phyloP scores from a whole-genome alignment of 2,113 vertebrate species.

The Sinocyclocheilus maitianheensis region DNA sequence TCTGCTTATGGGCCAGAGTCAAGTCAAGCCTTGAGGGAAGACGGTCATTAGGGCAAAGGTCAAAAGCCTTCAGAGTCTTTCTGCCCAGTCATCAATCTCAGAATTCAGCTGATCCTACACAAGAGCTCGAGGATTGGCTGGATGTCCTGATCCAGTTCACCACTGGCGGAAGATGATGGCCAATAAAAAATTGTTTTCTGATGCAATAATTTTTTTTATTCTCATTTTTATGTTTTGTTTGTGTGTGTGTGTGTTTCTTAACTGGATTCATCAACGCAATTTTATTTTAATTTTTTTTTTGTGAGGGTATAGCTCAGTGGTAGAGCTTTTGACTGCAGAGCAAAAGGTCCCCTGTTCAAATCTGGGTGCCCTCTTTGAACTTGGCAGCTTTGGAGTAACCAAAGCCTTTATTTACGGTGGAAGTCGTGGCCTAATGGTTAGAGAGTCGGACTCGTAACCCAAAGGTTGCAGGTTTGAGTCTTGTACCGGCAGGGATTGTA shows the following conservation, averaged over 20 bases:
- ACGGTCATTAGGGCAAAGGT: constrained; percentile 39
- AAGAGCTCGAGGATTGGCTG: constrained; percentile 60
- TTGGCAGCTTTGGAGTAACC: no score
- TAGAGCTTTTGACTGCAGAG: constrained; percentile 96
- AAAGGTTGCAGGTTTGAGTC: no score
- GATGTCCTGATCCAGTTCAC: neutral
- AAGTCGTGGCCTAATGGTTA: no score
- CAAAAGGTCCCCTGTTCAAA: constrained; percentile 91
- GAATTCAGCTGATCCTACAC: constrained; percentile 24
- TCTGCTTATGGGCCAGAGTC: constrained; percentile 6
- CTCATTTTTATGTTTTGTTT: no score
- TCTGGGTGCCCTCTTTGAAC: constrained; percentile 77
- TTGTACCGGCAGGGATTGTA: no score
- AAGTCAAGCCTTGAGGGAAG: constrained; percentile 24
- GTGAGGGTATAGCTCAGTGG: constrained; percentile 92
- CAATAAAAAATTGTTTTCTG: no score
- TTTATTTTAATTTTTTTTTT: no score
- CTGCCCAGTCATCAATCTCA: constrained; percentile 44
- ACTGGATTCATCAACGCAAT: no score
- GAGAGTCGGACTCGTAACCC: no score
- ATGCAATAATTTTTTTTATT: no score
- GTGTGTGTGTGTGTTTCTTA: no score
- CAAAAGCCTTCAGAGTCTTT: constrained; percentile 35
- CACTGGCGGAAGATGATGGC: neutral
- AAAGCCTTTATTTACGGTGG: no score